phyloP scores from a whole-genome alignment of 1,140 invertebrate species.

The Saxidomus purpurata region DNA sequence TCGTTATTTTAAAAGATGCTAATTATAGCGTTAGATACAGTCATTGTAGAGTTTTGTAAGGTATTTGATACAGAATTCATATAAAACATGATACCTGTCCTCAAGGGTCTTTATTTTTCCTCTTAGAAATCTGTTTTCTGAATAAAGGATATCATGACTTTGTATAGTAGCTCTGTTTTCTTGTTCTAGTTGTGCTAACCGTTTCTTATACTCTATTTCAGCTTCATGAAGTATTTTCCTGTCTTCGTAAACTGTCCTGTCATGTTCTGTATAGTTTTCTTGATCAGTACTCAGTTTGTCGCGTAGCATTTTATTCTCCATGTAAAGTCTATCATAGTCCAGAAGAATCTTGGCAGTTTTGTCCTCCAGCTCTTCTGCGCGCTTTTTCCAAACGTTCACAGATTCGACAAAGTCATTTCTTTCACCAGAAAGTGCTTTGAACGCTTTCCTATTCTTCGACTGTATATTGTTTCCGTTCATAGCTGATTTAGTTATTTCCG shows the following conservation, averaged over 20 bases:
- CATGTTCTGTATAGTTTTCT: constrained; percentile 24
- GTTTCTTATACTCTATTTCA: constrained; percentile 48
- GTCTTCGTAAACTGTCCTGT: constrained; percentile 42
- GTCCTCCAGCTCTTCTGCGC: constrained; percentile 29
- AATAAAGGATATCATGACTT: too few species aligned
- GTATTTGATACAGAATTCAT: too few species aligned
- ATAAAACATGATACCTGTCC: too few species aligned
- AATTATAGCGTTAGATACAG: too few species aligned
- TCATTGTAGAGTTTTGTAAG: too few species aligned
- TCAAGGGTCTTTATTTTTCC: too few species aligned
- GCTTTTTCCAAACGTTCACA: neutral
- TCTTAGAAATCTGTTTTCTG: too few species aligned
- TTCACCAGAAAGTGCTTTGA: neutral
- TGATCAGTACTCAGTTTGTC: constrained; percentile 46
- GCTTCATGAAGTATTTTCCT: constrained; percentile 36
- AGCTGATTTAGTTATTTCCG: neutral
- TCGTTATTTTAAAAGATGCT: too few species aligned
- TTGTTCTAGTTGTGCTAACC: constrained; percentile 21
- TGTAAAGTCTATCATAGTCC: constrained; percentile 32
- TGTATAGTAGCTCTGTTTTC: constrained; percentile 39
- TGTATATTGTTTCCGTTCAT: neutral
- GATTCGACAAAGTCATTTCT: neutral
- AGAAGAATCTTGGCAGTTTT: neutral
- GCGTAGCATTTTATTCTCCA: constrained; percentile 34
- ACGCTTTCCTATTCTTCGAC: neutral